Evolutionary conservation across 2,797 vertebrate genomes (phyloP).

Genomic region (Pangasius krempfi): DNA sequence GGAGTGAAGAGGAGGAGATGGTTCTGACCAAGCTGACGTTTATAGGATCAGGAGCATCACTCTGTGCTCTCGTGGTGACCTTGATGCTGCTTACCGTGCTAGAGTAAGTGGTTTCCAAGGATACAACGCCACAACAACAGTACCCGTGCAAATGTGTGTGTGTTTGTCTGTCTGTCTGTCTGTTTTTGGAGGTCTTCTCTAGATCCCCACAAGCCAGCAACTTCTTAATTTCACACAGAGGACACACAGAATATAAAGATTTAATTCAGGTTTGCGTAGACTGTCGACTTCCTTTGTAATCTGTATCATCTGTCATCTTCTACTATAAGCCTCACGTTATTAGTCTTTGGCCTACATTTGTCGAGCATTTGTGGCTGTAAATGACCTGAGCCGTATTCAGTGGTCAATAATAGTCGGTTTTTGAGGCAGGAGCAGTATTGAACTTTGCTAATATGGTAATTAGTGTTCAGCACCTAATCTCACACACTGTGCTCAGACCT

Average conservation of each 20-base stretch:
- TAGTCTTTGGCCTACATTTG: not conserved
- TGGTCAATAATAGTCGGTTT: conserved; percentile 50
- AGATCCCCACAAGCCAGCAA: not conserved
- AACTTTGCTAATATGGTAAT: conserved; percentile 75
- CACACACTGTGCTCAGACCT: conserved; percentile 56
- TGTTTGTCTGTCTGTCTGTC: not conserved
- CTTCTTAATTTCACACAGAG: not conserved
- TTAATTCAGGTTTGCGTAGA: not conserved
- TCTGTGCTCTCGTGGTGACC: conserved; percentile 81
- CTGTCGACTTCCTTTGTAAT: not conserved
- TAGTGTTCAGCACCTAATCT: conserved; percentile 60
- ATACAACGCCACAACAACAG: conserved; percentile 31
- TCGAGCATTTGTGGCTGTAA: conserved; percentile 10
- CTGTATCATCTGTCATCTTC: not conserved
- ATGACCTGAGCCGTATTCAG: conserved; percentile 10
- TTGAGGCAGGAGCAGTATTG: conserved; percentile 67
- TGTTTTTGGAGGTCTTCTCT: not conserved
- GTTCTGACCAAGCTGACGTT: conserved; percentile 82
- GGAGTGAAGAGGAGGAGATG: conserved; percentile 75
- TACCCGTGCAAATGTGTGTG: conserved; percentile 14
- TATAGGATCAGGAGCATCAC: conserved; percentile 80
- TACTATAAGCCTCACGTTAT: not conserved
- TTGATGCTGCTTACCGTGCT: conserved; percentile 83
- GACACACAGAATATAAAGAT: not conserved
- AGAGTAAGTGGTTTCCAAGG: conserved; percentile 74